Evolutionary conservation across 2,797 vertebrate species (phyloP), one percentile per base, ranked within the genome.

Genomic region (Anguilla pacifica): DNA sequence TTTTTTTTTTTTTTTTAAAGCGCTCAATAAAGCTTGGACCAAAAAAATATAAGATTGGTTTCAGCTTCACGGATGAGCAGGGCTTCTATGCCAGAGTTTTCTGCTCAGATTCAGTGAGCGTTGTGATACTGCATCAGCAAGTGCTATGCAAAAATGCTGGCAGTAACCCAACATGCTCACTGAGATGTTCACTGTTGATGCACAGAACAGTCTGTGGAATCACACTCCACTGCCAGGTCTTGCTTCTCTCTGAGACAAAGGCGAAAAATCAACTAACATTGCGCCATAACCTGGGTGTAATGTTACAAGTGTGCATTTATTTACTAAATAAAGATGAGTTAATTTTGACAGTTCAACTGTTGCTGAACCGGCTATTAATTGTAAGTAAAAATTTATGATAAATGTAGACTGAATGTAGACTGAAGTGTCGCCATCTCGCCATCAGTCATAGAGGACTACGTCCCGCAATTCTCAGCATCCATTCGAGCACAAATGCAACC

Each of bases 1-100:
- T n/a, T n/a, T n/a, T n/a, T n/a, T n/a, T 79, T 28, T 93, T 84
- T 79, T 28, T 86, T 93, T 92, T 88, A 93, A 91, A 92, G 90
- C 55, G 85, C 89, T 92, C 90, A 19, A 81, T 46, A 13, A 53
- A 84, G 19, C 39, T 5, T 11, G 39, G 70, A 53, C 57, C 4
- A 4, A 10, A 15, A 15, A 25, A 22, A 82, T n/a, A 67, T 11
- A 10, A 28, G 43, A 49, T 9, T n/a, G 77, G 17, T 46, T n/a
- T 81, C 77, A n/a, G 19, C 5, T 51, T 3, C 28, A 6, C 5
- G 70, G 19, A 81, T 1, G 25, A 53, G 53, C 28, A 67, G 43
- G 70, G 77, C 11, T n/a, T 61, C n/a, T 77, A 11, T 46, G 57
- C 55, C 39, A n/a, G 74, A 19, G 74, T 10, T 10, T 46, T 19